Conservation (phyloP, 2,113 vertebrate species). For the Nerophis lumbriciformis region DNA sequence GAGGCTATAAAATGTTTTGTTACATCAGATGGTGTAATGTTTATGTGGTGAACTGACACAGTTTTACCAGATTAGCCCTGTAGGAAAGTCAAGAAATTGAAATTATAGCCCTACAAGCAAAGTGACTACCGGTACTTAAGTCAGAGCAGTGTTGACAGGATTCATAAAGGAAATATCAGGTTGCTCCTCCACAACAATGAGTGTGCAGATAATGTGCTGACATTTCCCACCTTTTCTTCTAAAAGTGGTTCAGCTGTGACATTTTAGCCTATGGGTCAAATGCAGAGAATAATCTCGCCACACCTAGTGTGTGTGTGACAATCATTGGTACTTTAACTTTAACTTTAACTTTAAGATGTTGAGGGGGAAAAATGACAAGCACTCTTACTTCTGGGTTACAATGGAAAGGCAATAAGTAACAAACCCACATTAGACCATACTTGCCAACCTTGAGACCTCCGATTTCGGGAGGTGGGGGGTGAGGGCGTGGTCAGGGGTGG, state of each 20-base stretch:
- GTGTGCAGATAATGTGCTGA: constrained; percentile 18
- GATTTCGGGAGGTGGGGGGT: too few species aligned
- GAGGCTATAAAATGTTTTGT: constrained; percentile 16
- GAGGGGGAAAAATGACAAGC: background rate
- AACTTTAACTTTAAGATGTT: too few species aligned
- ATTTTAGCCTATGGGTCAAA: too few species aligned
- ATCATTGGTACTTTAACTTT: too few species aligned
- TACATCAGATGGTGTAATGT: background rate
- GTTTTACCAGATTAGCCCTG: background rate
- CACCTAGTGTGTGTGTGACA: too few species aligned
- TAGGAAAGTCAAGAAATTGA: background rate
- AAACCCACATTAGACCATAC: too few species aligned
- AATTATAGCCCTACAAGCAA: background rate
- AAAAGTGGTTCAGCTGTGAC: background rate
- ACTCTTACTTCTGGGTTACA: too few species aligned
- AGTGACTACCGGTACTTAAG: constrained; percentile 15
- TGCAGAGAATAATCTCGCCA: too few species aligned
- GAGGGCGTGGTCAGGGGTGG: too few species aligned
- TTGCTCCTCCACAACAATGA: constrained; percentile 42
- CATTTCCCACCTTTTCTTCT: constrained; percentile 32
- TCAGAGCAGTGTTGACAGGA: constrained; percentile 9
- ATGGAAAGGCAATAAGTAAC: too few species aligned
- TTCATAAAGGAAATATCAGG: constrained; percentile 43
- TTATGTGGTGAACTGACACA: background rate
- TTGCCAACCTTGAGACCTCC: too few species aligned